Percentiles rank a stretch among this genome's conserved stretches.
Conservation (phyloP, 1,140 invertebrate species). For the Melanaphis sacchari region DNA sequence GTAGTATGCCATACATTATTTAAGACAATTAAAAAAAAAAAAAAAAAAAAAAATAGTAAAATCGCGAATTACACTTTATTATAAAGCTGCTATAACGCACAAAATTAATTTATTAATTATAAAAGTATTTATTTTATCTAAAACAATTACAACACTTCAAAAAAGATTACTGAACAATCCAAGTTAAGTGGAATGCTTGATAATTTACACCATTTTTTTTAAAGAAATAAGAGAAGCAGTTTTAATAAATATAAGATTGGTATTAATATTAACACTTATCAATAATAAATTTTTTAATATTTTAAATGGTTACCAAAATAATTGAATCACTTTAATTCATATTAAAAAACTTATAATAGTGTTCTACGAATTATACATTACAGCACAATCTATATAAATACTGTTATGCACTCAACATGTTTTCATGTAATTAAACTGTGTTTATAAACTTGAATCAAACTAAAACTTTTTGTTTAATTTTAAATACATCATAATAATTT, state of each 20-base stretch:
- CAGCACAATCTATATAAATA: slow-evolving; percentile 6
- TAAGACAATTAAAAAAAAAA: too few species aligned
- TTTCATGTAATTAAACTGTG: slow-evolving; percentile 2
- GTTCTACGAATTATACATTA: slow-evolving; percentile 22
- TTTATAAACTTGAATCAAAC: not conserved
- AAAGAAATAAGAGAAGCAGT: slow-evolving; percentile 2
- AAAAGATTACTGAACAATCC: slow-evolving; percentile 39
- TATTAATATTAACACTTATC: slow-evolving; percentile 47
- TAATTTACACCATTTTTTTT: slow-evolving; percentile 29
- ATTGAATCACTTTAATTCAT: slow-evolving; percentile 50
- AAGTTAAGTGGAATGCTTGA: not conserved
- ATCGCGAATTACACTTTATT: slow-evolving; percentile 46
- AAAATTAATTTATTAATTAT: slow-evolving; percentile 45
- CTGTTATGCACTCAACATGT: slow-evolving; percentile 35
- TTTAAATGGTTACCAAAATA: slow-evolving; percentile 18
- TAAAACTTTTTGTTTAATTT: not conserved
- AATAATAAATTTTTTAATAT: slow-evolving; percentile 36
- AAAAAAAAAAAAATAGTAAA: too few species aligned
- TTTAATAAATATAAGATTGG: not conserved
- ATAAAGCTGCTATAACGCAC: slow-evolving; percentile 29
- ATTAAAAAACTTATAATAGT: slow-evolving; percentile 44
- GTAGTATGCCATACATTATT: not conserved
- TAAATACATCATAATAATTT: not conserved
- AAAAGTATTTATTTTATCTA: not conserved
- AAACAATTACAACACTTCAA: not conserved